phyloP scores from a whole-genome alignment of 2,888 invertebrate genomes.

The Conomelus anceps region DNA sequence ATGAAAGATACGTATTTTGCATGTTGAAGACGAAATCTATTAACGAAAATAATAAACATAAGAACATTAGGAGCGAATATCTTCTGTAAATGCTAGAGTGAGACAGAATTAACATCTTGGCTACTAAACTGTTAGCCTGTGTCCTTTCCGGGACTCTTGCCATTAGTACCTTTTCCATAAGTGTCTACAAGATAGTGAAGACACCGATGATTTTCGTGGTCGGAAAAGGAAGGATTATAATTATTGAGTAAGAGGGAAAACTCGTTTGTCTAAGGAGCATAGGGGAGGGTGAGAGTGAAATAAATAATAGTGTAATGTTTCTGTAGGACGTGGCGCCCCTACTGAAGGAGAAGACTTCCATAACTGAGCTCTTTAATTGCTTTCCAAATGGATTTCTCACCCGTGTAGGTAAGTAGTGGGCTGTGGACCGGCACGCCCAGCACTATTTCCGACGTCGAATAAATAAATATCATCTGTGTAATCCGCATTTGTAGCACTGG shows the following conservation, averaged over 20 bases:
- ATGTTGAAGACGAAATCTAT: neutral
- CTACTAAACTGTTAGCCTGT: neutral
- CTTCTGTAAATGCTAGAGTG: neutral
- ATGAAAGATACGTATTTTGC: neutral
- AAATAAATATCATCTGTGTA: neutral
- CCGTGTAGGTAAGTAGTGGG: neutral
- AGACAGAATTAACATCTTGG: neutral
- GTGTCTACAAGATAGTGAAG: neutral
- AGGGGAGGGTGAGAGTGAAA: neutral
- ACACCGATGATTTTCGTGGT: neutral
- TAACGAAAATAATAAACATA: neutral
- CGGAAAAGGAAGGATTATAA: neutral
- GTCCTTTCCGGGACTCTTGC: neutral
- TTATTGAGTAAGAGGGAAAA: neutral
- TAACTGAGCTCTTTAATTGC: conserved; percentile 9
- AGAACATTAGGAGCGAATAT: neutral
- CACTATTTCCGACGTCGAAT: neutral
- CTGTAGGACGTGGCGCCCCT: neutral
- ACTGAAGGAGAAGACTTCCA: neutral
- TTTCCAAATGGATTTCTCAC: conserved; percentile 7
- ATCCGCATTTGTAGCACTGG: neutral
- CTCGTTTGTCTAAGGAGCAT: neutral
- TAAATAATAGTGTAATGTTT: neutral
- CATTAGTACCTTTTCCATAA: neutral
- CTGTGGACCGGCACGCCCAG: neutral